Evolutionary conservation across 2,797 vertebrate genomes (phyloP).

Genomic region (Protosalanx chinensis): DNA sequence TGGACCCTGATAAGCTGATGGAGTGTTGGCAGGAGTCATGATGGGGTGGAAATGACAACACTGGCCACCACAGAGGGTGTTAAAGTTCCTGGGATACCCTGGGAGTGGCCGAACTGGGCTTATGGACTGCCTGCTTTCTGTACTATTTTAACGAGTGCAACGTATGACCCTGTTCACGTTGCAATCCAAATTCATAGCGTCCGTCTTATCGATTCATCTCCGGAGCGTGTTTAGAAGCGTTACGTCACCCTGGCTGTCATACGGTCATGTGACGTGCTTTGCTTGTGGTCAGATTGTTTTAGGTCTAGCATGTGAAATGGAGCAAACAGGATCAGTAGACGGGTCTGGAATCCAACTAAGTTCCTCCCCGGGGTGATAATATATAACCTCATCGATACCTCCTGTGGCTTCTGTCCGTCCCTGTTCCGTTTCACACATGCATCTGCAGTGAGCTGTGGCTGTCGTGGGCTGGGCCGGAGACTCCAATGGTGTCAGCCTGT

Average conservation of each 20-base stretch:
- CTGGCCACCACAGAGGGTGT: constrained; percentile 15
- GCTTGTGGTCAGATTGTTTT: constrained; percentile 19
- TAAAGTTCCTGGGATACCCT: constrained; percentile 14
- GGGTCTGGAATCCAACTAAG: constrained; percentile 23
- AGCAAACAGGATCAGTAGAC: constrained; percentile 29
- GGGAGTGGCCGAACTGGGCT: constrained; percentile 12
- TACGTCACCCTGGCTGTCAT: neutral
- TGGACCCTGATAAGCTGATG: neutral
- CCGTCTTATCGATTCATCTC: too few relatives aligned
- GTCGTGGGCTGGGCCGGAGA: neutral
- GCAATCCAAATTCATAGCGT: too few relatives aligned
- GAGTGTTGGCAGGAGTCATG: neutral
- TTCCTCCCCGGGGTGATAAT: constrained; percentile 10
- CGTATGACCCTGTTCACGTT: too few relatives aligned
- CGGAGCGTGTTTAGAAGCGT: too few relatives aligned
- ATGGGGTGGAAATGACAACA: constrained; percentile 5
- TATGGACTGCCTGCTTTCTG: constrained; percentile 1
- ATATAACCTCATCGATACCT: constrained; percentile 31
- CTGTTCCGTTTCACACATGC: neutral
- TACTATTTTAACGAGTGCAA: too few relatives aligned
- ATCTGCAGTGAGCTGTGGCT: neutral
- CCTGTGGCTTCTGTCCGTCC: constrained; percentile 31
- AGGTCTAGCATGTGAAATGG: constrained; percentile 26
- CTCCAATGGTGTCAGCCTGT: too few relatives aligned
- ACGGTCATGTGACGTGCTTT: neutral